Base-by-base conservation (phyloP, 2,113 vertebrate species). In the Myiozetetes cayanensis region DNA sequence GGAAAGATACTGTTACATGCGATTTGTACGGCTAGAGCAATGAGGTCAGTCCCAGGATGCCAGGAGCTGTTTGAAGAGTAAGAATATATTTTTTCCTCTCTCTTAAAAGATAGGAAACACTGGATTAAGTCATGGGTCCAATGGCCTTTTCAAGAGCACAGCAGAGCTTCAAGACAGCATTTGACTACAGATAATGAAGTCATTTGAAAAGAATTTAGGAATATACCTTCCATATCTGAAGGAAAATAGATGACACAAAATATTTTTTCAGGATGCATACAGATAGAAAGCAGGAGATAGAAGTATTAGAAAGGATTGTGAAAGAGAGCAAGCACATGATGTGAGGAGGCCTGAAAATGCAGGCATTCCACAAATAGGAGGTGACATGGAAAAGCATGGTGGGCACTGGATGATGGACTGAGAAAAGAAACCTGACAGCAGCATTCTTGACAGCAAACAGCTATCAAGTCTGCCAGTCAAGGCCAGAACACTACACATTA, bases 61-160 rank as follows among this genome's bases (percentile, higher is more conserved):
- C 67, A 83, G 68, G 41, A 88, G 35, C 55, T 68, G 56, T 52
- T 56, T 35, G 68, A 85, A 84, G 33, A 78, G 35, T 31, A 49
- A 61, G 74, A 85, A 14, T 3, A 19, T 10, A 31, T 27, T 20
- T 8, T 80, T 72, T 50, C 58, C 10, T 67, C 39, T 77, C 61
- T 72, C 71, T 65, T 68, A 71, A 61, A 85, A 89, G 62, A 59
- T 27, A 49, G 20, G 30, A 85, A 53, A 58, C 37, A 15, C 14
- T 1, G 4, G 35, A 67, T 28, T 19, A 68, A 43, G 10, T 47
- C 46, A 18, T 0, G 1, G 17, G 23, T 58, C 47, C 4, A 1
- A 31, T 0, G 3, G 44, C 28, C 18, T 87, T 89, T 74, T 71
- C 0, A 1, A 55, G 28, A 16, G 35, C 19, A 76, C n/a, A 76